Evolutionary conservation across 2,888 invertebrate species (phyloP).

Genomic region (Trisateles emortualis): DNA sequence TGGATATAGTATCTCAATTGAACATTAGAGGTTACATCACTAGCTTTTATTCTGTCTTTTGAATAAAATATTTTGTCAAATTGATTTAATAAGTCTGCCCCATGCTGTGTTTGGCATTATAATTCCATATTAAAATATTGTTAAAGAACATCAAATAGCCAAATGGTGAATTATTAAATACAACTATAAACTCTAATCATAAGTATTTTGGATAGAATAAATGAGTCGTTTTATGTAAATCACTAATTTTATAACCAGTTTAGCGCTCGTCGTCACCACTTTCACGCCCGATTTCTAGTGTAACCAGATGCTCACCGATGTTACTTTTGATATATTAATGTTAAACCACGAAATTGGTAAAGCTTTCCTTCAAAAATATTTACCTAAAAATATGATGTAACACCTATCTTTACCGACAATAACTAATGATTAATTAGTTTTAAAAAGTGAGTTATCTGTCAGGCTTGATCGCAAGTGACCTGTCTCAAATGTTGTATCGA

Average conservation of each 20-base stretch:
- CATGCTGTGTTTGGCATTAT: constrained; percentile 17
- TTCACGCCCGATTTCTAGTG: constrained; percentile 77
- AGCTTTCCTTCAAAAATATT: constrained; percentile 29
- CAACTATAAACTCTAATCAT: constrained; percentile 44
- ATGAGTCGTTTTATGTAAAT: constrained; percentile 68
- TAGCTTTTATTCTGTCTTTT: neutral
- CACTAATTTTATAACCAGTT: constrained; percentile 71
- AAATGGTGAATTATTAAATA: constrained; percentile 41
- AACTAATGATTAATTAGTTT: constrained; percentile 37
- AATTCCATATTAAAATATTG: constrained; percentile 19
- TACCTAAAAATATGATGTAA: constrained; percentile 32
- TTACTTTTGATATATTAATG: constrained; percentile 58
- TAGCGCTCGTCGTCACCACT: constrained; percentile 67
- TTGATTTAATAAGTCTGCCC: constrained; percentile 15
- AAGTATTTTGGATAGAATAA: constrained; percentile 53
- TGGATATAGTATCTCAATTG: constrained; percentile 4
- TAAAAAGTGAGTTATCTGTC: constrained; percentile 45
- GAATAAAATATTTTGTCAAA: constrained; percentile 26
- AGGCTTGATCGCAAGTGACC: constrained; percentile 21
- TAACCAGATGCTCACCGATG: constrained; percentile 57
- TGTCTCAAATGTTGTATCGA: constrained; percentile 25
- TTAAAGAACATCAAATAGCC: constrained; percentile 26
- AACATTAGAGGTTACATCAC: constrained; percentile 3
- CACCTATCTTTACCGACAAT: constrained; percentile 31
- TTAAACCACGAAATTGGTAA: constrained; percentile 21